Conservation (phyloP, 2,888 invertebrate genomes). For the Aspidiotus rigidus region DNA sequence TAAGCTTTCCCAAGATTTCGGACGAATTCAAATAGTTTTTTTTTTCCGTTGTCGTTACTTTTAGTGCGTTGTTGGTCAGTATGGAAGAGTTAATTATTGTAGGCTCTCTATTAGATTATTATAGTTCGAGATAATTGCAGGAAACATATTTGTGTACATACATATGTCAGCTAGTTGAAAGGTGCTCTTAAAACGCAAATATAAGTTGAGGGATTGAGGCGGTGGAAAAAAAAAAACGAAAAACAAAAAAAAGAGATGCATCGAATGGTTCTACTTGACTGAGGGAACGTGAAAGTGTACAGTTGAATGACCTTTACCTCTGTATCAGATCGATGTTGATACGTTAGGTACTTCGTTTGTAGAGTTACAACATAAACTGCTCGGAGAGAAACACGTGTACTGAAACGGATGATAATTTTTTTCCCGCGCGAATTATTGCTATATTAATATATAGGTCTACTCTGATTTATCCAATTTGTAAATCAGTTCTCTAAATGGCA, state of each 20-base stretch:
- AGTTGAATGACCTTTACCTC: slow-evolving; percentile 22
- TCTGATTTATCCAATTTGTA: no score
- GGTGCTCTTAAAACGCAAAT: slow-evolving; percentile 7
- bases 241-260: slow-evolving; percentile 9
- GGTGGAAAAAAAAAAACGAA: slow-evolving; percentile 1
- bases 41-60: not conserved
- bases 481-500: no score
- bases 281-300: slow-evolving; percentile 12
- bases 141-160: slow-evolving; percentile 20
- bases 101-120: slow-evolving; percentile 13
- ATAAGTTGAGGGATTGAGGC: not conserved
- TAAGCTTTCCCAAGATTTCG: slow-evolving; percentile 10
- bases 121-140: slow-evolving; percentile 27
- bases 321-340: slow-evolving; percentile 21
- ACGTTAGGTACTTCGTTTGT: not conserved
- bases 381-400: no score
- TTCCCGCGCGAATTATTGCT: no score
- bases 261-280: slow-evolving; percentile 3
- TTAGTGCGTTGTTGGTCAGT: not conserved
- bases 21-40: not conserved
- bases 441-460: no score
- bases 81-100: slow-evolving; percentile 17
- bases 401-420: no score
- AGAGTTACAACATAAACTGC: no score
- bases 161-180: not conserved